Evolutionary conservation across 2,888 invertebrate genomes (phyloP), one percentile per base, ranked within the genome.

Genomic region (Villa cingulata): DNA sequence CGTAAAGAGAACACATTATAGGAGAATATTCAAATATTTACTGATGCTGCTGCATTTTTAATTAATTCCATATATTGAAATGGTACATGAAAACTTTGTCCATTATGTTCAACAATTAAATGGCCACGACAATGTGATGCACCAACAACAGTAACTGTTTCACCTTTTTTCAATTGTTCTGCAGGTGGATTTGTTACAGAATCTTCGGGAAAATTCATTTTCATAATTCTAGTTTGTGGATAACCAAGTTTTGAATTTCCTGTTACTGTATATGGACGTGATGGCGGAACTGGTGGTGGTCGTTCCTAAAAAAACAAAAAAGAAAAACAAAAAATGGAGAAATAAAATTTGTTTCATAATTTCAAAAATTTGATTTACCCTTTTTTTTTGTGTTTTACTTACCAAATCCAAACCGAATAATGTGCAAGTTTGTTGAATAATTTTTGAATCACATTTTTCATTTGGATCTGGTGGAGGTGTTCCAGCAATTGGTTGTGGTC

Each of bases 191-290:
- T 65, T 50, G 61, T 58, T 36, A 61, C 57, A 27, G 65, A 62
- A 55, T 69, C 68, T 76, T 81, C 82, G 56, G 83, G 82, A 73
- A 85, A 94, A 57, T 84, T 83, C 76, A 86, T 84, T 70, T 87
- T 87, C 86, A 94, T 89, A 49, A 86, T 75, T 62, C 94, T 79
- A 57, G 83, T 86, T 72, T 94, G 94, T 53, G 94, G 94, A 73
- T 92, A 94, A 58, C 87, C 85, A 55, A 91, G 73, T 72, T 91
- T 91, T 49, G 87, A 86, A 66, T 90, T 89, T 58, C 89, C 89
- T 27, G 84, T 76, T 50, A 94, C 87, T 7, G 90, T 91, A 71
- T 95, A 94, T 2, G 87, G 81, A 57, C 94, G 78, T 59, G 88
- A 83, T 32, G 89, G 86, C 42, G 94, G 94, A 54, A 94, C 81